A percentile compares a stretch with the other conserved stretches of the same genome.
phyloP scores from a whole-genome alignment of 2,888 invertebrate genomes.

The Yponomeuta malinellus region DNA sequence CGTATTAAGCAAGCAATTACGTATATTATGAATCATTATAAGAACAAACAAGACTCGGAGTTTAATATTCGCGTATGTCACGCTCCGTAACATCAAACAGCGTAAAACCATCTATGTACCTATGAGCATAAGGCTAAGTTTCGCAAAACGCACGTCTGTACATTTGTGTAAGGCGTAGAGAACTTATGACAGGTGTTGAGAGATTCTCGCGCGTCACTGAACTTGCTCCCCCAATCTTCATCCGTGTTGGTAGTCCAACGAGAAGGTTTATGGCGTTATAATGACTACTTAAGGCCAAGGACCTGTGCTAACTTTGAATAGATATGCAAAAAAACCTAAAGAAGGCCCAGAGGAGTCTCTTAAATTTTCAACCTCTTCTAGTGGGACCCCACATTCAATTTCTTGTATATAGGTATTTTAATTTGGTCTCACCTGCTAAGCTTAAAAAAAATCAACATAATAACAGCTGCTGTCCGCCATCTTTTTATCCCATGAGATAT shows the following conservation, averaged over 20 bases:
- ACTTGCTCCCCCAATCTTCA: slow-evolving; percentile 32
- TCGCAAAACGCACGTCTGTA: not conserved
- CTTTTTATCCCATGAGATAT: too few relatives aligned
- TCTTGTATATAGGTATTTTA: too few relatives aligned
- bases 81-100: not conserved
- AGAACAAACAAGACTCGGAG: slow-evolving; percentile 7
- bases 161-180: not conserved
- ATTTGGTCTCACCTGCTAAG: too few relatives aligned
- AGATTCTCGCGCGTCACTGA: slow-evolving; percentile 26
- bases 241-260: slow-evolving; percentile 19
- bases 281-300: slow-evolving; percentile 23
- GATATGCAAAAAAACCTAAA: too few relatives aligned
- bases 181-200: slow-evolving; percentile 17
- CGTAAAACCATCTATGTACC: not conserved
- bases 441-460: too few relatives aligned
- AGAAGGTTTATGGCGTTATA: slow-evolving; percentile 26
- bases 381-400: too few relatives aligned
- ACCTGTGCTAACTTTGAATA: too few relatives aligned
- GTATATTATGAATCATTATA: slow-evolving; percentile 13
- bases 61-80: slow-evolving; percentile 2
- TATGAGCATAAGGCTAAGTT: not conserved
- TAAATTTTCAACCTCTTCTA: too few relatives aligned
- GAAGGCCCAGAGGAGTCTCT: too few relatives aligned
- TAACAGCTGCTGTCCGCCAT: too few relatives aligned
- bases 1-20: slow-evolving; percentile 10